Percentiles rank a stretch among this genome's conserved stretches.
Conservation (phyloP, 2,888 invertebrate genomes). For the Meloe dianella region DNA sequence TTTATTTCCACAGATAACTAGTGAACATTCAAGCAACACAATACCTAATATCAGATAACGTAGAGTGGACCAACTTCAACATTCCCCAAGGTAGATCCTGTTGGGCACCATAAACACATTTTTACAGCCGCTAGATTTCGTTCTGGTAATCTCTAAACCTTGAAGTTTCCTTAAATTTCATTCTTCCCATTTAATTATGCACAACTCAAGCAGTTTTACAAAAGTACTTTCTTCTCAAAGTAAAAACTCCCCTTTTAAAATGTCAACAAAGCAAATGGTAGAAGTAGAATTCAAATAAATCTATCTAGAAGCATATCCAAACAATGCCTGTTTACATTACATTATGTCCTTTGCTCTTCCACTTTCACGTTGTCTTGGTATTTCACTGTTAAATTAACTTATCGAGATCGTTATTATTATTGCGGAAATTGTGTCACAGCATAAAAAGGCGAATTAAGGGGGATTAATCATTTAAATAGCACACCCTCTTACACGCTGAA, state of each 20-base stretch:
- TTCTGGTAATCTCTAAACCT: neutral
- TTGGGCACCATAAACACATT: neutral
- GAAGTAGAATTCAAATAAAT: conserved; percentile 27
- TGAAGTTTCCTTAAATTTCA: neutral
- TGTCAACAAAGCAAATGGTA: neutral
- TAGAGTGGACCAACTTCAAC: neutral
- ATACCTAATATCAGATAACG: neutral
- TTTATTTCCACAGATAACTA: neutral
- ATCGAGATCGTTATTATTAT: neutral
- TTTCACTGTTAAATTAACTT: neutral
- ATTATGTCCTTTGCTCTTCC: conserved; percentile 37
- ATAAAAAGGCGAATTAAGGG: neutral
- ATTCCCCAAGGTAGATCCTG: neutral
- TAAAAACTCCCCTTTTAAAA: neutral
- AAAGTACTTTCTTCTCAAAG: neutral
- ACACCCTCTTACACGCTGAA: too few species aligned
- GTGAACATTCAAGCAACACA: neutral
- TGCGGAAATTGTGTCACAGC: neutral
- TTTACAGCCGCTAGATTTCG: neutral
- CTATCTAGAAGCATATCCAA: conserved; percentile 35
- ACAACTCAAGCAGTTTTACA: neutral
- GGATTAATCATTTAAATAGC: neutral
- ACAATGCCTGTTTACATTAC: conserved; percentile 42
- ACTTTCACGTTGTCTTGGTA: conserved; percentile 26
- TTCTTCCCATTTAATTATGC: neutral